A percentile compares a stretch with the other conserved stretches of the same genome.
Conservation (phyloP, 1,140 invertebrate genomes). For the Rhagoletis pomonella region DNA sequence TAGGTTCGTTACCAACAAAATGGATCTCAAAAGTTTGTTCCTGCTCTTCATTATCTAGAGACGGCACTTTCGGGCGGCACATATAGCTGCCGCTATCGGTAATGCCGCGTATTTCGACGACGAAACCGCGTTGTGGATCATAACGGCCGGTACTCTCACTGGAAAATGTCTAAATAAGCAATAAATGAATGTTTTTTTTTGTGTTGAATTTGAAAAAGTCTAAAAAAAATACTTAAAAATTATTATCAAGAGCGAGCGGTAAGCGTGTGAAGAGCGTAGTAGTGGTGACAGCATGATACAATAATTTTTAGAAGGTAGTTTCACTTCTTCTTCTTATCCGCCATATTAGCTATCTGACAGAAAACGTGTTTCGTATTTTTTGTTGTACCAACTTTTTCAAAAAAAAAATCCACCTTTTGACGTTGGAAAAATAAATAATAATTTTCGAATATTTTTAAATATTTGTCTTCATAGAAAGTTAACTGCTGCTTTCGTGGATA, state of each 20-base stretch:
- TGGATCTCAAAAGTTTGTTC: conserved; percentile 65
- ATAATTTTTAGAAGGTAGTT: too few relatives aligned
- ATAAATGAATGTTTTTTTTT: neutral
- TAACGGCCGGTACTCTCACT: conserved; percentile 72
- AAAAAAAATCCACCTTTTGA: too few relatives aligned
- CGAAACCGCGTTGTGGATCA: conserved; percentile 79
- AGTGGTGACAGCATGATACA: neutral
- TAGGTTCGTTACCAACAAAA: conserved; percentile 72
- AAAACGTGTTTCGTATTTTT: too few relatives aligned
- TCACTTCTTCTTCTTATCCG: too few relatives aligned
- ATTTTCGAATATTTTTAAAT: too few relatives aligned
- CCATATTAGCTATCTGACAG: too few relatives aligned
- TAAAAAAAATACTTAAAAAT: neutral
- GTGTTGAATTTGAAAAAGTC: conserved; percentile 27
- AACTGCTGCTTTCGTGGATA: too few relatives aligned
- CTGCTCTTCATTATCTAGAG: conserved; percentile 62
- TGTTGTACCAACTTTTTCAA: too few relatives aligned
- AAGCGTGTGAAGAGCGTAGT: neutral
- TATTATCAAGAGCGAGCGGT: neutral
- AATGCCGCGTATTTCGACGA: conserved; percentile 74
- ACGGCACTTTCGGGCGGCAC: conserved; percentile 74
- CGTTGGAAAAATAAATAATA: too few relatives aligned
- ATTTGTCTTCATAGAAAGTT: too few relatives aligned
- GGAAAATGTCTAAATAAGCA: conserved; percentile 62
- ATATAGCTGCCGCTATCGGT: conserved; percentile 72